Percentiles rank a stretch among this genome's conserved stretches.
Conservation (phyloP, 2,113 vertebrate genomes). For the Oryzias woworae region DNA sequence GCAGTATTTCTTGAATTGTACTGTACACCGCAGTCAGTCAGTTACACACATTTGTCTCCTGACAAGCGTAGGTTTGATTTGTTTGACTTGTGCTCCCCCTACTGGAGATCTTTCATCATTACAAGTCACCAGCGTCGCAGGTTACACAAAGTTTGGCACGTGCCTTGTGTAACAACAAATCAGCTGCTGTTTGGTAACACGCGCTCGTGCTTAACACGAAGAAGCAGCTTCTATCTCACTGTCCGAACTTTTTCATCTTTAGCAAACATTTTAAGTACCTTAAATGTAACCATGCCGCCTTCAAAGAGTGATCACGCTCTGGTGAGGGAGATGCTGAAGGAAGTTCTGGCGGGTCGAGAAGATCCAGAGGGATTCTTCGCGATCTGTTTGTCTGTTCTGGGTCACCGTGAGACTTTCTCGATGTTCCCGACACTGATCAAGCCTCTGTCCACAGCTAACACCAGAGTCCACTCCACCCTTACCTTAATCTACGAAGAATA, state of each 20-base stretch:
- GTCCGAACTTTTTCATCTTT: no score
- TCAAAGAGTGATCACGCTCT: background rate
- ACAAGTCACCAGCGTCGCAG: conserved; percentile 2
- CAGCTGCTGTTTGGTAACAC: conserved; percentile 57
- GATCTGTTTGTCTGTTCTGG: conserved; percentile 62
- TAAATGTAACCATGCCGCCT: conserved; percentile 41
- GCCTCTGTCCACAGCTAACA: conserved; percentile 51
- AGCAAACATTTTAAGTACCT: background rate
- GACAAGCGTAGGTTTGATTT: conserved; percentile 1
- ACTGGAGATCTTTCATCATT: conserved; percentile 27
- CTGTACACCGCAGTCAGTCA: no score
- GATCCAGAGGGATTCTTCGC: conserved; percentile 69
- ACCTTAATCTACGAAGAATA: conserved; percentile 61
- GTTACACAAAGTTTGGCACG: conserved; percentile 61
- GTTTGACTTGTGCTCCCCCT: conserved; percentile 44
- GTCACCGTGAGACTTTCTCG: conserved; percentile 51
- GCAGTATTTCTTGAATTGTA: no score
- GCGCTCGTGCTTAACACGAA: background rate
- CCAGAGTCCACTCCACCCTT: conserved; percentile 53
- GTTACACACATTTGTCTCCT: background rate
- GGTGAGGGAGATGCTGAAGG: conserved; percentile 49
- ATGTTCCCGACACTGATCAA: conserved; percentile 59
- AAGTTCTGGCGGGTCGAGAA: conserved; percentile 63
- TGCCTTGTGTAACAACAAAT: conserved; percentile 58
- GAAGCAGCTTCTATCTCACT: no score